Percentiles rank a stretch among this genome's conserved stretches.
Conservation (phyloP, 2,888 invertebrate species). For the Caenorhabditis doughertyi region DNA sequence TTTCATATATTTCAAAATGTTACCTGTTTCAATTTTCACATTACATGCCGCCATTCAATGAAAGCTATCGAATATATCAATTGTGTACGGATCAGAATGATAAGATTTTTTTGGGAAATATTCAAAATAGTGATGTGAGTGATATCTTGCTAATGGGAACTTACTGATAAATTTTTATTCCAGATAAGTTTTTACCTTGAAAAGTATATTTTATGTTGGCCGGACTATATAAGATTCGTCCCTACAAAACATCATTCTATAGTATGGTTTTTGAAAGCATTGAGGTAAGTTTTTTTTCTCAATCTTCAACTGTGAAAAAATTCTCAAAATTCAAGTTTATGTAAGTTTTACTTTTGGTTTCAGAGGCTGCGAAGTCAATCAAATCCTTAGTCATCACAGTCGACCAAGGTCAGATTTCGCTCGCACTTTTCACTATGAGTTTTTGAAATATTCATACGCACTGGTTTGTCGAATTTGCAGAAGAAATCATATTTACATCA, state of each 20-base stretch:
- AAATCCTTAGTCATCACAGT: slow-evolving; percentile 67
- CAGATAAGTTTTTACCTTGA: slow-evolving; percentile 67
- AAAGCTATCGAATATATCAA: slow-evolving; percentile 63
- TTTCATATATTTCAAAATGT: slow-evolving; percentile 25
- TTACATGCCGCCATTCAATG: slow-evolving; percentile 71
- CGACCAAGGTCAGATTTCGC: slow-evolving; percentile 66
- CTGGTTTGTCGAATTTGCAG: slow-evolving; percentile 74
- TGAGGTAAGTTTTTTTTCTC: slow-evolving; percentile 53
- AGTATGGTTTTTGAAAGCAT: slow-evolving; percentile 72
- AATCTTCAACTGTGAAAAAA: neutral
- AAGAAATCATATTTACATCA: too few relatives aligned
- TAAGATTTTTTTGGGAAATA: slow-evolving; percentile 47
- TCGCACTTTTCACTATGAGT: slow-evolving; percentile 76
- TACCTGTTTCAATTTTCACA: slow-evolving; percentile 57
- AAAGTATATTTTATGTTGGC: slow-evolving; percentile 69
- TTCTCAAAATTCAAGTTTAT: neutral
- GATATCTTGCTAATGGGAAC: neutral
- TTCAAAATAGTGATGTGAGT: slow-evolving; percentile 57
- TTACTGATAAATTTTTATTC: slow-evolving; percentile 29
- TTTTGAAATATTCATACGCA: slow-evolving; percentile 78
- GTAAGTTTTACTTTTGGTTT: too few relatives aligned
- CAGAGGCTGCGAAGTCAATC: slow-evolving; percentile 77
- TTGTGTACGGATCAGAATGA: slow-evolving; percentile 73
- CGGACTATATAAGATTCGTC: slow-evolving; percentile 65
- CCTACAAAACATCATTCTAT: slow-evolving; percentile 66